Conservation (phyloP, 1,140 invertebrate species). For the Mya arenaria region DNA sequence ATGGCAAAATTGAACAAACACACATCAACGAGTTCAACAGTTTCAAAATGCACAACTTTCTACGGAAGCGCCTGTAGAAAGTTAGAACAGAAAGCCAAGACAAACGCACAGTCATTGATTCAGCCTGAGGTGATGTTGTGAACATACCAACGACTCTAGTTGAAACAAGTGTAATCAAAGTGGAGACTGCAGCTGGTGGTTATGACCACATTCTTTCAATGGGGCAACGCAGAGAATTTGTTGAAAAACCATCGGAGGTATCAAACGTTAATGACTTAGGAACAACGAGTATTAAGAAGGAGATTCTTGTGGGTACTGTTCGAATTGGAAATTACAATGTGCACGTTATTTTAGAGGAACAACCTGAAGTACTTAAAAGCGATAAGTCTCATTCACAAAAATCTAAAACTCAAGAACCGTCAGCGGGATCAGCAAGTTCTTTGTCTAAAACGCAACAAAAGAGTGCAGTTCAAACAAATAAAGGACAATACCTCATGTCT, state of each 20-base stretch:
- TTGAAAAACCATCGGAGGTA: background rate
- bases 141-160: background rate
- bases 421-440: background rate
- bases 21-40: background rate
- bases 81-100: background rate
- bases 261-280: background rate
- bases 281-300: background rate
- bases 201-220: background rate
- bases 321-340: background rate
- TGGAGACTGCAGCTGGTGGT: background rate
- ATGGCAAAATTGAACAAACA: background rate
- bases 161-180: background rate
- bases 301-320: background rate
- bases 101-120: background rate
- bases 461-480: background rate
- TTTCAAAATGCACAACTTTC: background rate
- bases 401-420: background rate
- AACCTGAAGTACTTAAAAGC: background rate
- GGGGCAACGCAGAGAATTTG: background rate
- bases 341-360: background rate
- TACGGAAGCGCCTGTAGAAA: background rate
- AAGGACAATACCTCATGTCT: background rate
- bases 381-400: background rate
- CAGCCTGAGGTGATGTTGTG: slow-evolving; percentile 2
- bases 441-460: background rate